Base-by-base conservation (phyloP, 2,888 invertebrate species). In the Latrodectus elegans region DNA sequence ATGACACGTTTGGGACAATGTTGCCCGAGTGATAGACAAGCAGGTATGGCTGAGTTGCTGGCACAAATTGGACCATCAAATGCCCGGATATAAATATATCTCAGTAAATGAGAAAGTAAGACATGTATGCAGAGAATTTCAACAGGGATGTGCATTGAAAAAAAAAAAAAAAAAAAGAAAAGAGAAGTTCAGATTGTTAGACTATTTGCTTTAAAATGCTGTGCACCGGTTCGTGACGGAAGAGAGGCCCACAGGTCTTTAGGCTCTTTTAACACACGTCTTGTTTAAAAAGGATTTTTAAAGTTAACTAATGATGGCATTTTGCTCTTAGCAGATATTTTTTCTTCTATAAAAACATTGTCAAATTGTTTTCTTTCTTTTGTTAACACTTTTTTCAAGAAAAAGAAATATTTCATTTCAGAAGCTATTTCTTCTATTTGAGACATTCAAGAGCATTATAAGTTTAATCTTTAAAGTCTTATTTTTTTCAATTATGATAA, bases 21-120 rank as follows among this genome's bases (percentile, higher is more conserved):
- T 81, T 81, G 17, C 51, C 76, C 72, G 80, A 81, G 73, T 87
- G 86, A 87, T 68, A 81, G 86, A 87, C 86, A 87, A 87, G 81
- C 77, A 75, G 65, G 81, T 77, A 65, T 80, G 67, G 76, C 81
- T 72, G 73, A 76, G 81, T 87, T 77, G 81, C 72, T 81, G 86
- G 81, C 86, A 87, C 86, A 87, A 87, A 87, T 87, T 87, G 86
- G 86, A 77, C 86, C 81, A 87, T 87, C 86, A 87, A 87, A 77
- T 53, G 26, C 49, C 81, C 74, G 53, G 73, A 64, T 67, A 64
- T 74, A 49, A 51, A 77, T 17, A 49, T 67, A 68, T 78, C 78
- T 52, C 51, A 52, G 72, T 60, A 82, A 87, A 77, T 80, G 81
- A 86, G 85, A 86, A 86, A 86, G 75, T 76, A 76, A 68, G 76